Evolutionary conservation across 2,113 vertebrate species (phyloP).

Genomic region (Cygnus atratus): DNA sequence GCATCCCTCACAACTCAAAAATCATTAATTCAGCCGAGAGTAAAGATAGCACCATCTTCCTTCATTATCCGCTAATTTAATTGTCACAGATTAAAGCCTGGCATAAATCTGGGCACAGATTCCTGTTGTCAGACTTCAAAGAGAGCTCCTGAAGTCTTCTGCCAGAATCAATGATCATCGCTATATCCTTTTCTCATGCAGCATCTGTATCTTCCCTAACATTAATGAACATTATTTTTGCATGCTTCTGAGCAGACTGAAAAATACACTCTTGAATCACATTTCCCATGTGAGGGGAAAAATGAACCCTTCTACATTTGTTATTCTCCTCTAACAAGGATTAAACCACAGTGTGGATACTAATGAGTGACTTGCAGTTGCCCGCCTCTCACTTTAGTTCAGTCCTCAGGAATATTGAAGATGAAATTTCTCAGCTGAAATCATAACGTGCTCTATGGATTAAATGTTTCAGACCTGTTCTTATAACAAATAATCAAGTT

Average conservation of each 20-base stretch:
- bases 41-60: constrained; percentile 25
- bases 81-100: constrained; percentile 58
- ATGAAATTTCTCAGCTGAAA: constrained; percentile 51
- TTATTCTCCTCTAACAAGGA: constrained; percentile 54
- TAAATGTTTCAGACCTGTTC: constrained; percentile 40
- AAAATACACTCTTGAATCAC: constrained; percentile 24
- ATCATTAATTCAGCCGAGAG: constrained; percentile 22
- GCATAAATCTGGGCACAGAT: constrained; percentile 53
- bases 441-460: neutral
- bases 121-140: constrained; percentile 67
- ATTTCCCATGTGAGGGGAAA: constrained; percentile 7
- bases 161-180: constrained; percentile 57
- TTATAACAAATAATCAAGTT: constrained; percentile 55
- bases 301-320: constrained; percentile 44
- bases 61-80: constrained; percentile 54
- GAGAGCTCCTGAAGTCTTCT: constrained; percentile 59
- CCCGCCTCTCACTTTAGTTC: constrained; percentile 40
- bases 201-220: constrained; percentile 38
- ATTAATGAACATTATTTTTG: constrained; percentile 52
- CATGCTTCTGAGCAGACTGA: constrained; percentile 26
- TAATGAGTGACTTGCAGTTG: constrained; percentile 45
- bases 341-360: constrained; percentile 25
- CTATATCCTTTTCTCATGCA: constrained; percentile 11
- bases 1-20: neutral
- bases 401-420: constrained; percentile 27